These are phyloP conservation scores for Cairina moschata DNA, from an alignment of 2,113 vertebrate species.

Conservation along the genomic window DNA sequence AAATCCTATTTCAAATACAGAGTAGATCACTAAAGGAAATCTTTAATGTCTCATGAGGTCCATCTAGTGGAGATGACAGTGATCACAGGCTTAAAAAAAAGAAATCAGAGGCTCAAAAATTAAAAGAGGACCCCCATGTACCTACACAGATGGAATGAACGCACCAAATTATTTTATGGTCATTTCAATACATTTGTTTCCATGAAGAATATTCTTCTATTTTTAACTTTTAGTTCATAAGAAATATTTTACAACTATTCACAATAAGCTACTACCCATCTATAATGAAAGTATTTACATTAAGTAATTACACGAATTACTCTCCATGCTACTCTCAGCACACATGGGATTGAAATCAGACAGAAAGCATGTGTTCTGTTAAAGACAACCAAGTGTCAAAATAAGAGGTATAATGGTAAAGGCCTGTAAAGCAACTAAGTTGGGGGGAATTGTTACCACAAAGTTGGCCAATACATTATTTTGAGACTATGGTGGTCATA, in stretches of 20 bases:
- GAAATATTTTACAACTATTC: background rate
- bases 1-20: background rate
- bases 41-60: conserved; percentile 1
- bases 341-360: background rate
- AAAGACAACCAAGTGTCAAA: background rate
- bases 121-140: fast-evolving
- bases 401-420: background rate
- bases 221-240: background rate
- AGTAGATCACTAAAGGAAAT: background rate
- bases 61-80: conserved; percentile 65
- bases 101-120: background rate
- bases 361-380: background rate
- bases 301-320: background rate
- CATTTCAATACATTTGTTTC: background rate
- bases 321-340: background rate
- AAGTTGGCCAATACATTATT: background rate
- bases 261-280: background rate
- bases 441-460: background rate
- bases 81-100: background rate
- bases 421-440: background rate
- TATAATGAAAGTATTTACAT: background rate
- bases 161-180: background rate
- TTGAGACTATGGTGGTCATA: background rate
- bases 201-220: background rate
- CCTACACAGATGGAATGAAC: background rate